phyloP scores from a whole-genome alignment of 2,797 vertebrate genomes.

The Anableps anableps region DNA sequence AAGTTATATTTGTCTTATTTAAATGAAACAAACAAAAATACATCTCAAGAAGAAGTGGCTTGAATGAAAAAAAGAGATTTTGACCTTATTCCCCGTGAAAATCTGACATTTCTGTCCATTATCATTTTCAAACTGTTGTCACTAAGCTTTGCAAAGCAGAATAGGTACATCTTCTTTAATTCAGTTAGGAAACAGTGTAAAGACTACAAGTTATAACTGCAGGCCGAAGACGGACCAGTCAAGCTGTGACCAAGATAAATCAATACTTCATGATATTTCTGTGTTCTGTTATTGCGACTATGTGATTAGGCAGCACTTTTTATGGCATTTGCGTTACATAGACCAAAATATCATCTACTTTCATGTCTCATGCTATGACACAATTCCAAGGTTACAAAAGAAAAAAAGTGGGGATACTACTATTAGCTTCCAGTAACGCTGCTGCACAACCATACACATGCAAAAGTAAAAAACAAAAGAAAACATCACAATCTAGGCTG shows the following conservation, averaged over 20 bases:
- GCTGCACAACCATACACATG: conserved; percentile 72
- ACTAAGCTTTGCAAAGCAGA: conserved; percentile 56
- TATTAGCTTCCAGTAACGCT: conserved; percentile 52
- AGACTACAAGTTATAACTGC: conserved; percentile 39
- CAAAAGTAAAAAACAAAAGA: conserved; percentile 66
- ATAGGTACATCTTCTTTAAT: conserved; percentile 52
- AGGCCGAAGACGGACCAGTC: conserved; percentile 27
- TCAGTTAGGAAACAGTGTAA: conserved; percentile 36
- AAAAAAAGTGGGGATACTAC: conserved; percentile 41
- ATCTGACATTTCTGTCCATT: conserved; percentile 2
- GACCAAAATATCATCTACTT: conserved; percentile 38
- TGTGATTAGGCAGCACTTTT: conserved; percentile 27
- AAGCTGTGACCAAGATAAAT: conserved; percentile 32
- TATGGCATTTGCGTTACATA: conserved; percentile 30
- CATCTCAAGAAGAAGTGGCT: conserved; percentile 44
- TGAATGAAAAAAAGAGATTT: conserved; percentile 9
- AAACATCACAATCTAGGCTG: conserved; percentile 79
- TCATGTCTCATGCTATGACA: conserved; percentile 30
- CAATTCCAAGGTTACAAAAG: conserved; percentile 34
- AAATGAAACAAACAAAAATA: conserved; percentile 32
- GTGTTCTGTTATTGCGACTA: conserved; percentile 13
- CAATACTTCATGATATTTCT: conserved; percentile 46
- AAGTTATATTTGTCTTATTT: conserved; percentile 27
- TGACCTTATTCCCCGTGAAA: conserved; percentile 39
- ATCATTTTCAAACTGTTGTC: conserved; percentile 26